Percentiles rank a stretch among this genome's conserved stretches.
Conservation (phyloP, 2,797 vertebrate genomes). For the Masticophis lateralis region DNA sequence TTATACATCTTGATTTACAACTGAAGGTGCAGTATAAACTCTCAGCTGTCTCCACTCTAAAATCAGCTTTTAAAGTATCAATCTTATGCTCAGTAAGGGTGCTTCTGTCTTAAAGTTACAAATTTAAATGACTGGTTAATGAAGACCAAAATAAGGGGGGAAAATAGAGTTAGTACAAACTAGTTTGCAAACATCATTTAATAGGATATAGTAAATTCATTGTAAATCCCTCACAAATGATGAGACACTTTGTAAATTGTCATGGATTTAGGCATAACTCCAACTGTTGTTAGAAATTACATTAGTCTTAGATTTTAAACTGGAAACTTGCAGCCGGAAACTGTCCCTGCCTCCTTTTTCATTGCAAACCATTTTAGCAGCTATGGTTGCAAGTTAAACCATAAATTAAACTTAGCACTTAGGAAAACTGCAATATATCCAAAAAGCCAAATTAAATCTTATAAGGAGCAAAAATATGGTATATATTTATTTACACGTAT, state of each 20-base stretch:
- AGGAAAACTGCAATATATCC: background rate
- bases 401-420: background rate
- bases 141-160: background rate
- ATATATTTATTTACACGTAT: conserved; percentile 56
- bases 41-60: background rate
- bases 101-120: background rate
- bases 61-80: background rate
- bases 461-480: conserved; percentile 34
- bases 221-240: background rate
- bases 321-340: background rate
- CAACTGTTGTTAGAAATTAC: background rate
- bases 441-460: conserved; percentile 23
- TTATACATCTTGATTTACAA: background rate
- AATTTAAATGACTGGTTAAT: background rate
- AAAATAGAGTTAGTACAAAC: background rate
- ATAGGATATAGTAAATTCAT: background rate
- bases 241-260: background rate
- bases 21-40: background rate
- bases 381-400: background rate
- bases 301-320: background rate
- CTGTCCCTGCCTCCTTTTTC: background rate
- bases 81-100: background rate
- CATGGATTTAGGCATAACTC: background rate
- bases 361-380: background rate
- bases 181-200: background rate